These are phyloP conservation scores for Mola mola DNA, from an alignment of 2,113 vertebrate species.

Conservation along the genomic window DNA sequence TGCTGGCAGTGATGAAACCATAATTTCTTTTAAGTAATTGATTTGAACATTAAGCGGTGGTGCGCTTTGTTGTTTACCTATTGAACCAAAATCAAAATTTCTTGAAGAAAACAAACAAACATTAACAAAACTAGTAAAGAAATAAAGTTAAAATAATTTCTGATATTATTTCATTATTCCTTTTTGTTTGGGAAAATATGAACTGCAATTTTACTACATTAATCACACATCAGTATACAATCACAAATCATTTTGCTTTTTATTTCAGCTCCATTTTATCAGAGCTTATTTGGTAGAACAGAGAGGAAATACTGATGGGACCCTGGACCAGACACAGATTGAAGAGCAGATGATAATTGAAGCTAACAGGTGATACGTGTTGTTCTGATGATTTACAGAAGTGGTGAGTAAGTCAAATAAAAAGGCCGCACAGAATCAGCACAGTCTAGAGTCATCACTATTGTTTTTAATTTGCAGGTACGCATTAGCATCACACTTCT, in stretches of 20 bases:
- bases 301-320: conserved; percentile 2
- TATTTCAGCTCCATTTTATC: conserved; percentile 87
- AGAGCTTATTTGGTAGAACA: conserved; percentile 85
- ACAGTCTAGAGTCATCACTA: background rate
- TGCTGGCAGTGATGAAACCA: background rate
- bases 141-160: too few species aligned
- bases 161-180: too few species aligned
- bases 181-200: too few species aligned
- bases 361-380: conserved; percentile 79
- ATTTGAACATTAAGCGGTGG: background rate
- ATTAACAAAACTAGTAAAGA: too few species aligned
- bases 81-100: background rate
- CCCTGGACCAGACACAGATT: conserved; percentile 70
- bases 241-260: background rate
- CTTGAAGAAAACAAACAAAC: background rate
- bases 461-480: conserved; percentile 76
- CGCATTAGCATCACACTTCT: conserved; percentile 91
- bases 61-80: background rate
- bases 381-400: background rate
- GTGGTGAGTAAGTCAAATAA: background rate
- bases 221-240: background rate
- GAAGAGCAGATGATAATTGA: conserved; percentile 88
- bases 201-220: background rate
- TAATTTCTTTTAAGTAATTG: background rate
- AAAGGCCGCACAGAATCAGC: background rate